Percentiles rank a stretch among this genome's conserved stretches.
Conservation (phyloP, 2,113 vertebrate genomes). For the Albula goreensis region DNA sequence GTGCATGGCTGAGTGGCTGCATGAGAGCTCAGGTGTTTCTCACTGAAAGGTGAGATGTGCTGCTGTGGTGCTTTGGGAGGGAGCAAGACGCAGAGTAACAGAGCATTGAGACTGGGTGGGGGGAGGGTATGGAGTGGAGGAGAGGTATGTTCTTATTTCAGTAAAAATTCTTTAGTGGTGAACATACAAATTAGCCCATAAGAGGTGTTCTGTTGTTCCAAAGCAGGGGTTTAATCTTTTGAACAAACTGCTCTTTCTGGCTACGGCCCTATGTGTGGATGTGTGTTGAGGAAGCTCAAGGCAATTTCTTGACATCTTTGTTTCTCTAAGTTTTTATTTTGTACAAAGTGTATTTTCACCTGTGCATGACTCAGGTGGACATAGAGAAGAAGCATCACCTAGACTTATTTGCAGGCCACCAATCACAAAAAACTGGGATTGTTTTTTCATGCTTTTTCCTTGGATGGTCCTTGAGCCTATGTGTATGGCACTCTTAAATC, state of each 20-base stretch:
- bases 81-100: no score
- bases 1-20: no score
- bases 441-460: background rate
- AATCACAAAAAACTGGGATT: background rate
- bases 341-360: background rate
- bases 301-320: background rate
- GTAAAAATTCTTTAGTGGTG: conserved; percentile 61
- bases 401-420: background rate
- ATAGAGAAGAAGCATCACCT: background rate
- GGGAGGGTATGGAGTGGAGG: no score
- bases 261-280: background rate
- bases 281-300: background rate
- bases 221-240: conserved; percentile 54
- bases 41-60: no score
- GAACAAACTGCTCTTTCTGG: conserved; percentile 43
- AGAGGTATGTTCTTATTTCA: conserved; percentile 20
- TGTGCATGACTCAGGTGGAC: background rate
- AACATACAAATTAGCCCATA: conserved; percentile 67
- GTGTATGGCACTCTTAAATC: background rate
- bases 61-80: no score
- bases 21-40: no score
- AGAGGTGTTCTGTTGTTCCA: conserved; percentile 60
- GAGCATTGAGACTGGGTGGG: conserved; percentile 5
- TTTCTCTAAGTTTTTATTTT: background rate
- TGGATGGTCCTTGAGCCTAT: background rate